Percentiles rank a stretch among this genome's conserved stretches.
Evolutionary conservation across 2,797 vertebrate genomes (phyloP).

Genomic region (Choloepus didactylus): DNA sequence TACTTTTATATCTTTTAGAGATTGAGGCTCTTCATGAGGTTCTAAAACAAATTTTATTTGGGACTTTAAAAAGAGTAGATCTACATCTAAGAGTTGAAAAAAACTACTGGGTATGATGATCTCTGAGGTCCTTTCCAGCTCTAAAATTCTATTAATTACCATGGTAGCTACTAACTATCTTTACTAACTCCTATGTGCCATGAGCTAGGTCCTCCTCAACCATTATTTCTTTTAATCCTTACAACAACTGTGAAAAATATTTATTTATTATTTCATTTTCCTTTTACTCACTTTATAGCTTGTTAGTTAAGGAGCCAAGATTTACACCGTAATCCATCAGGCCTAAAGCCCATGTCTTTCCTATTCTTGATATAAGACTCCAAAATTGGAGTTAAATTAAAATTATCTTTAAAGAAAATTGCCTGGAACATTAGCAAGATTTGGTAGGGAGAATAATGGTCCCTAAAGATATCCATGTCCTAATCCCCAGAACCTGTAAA

Average conservation of each 20-base stretch:
- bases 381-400: conserved; percentile 20
- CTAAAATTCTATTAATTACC: neutral
- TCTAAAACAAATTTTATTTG: conserved; percentile 6
- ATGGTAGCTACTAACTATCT: neutral
- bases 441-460: neutral
- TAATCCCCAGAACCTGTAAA: neutral
- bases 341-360: neutral
- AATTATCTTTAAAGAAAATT: conserved; percentile 40
- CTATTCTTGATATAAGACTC: neutral
- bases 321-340: neutral
- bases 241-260: neutral
- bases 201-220: neutral
- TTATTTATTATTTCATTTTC: neutral
- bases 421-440: neutral
- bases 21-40: neutral
- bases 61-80: neutral
- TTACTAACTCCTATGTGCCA: neutral
- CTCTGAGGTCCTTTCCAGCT: neutral
- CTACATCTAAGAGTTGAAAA: neutral
- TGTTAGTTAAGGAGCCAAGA: neutral
- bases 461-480: neutral
- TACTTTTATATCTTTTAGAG: neutral
- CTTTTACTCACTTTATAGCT: neutral
- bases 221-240: neutral
- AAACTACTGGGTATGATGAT: neutral